Evolutionary conservation across 2,888 invertebrate species (phyloP).

Genomic region (Amphimallon solstitiale): DNA sequence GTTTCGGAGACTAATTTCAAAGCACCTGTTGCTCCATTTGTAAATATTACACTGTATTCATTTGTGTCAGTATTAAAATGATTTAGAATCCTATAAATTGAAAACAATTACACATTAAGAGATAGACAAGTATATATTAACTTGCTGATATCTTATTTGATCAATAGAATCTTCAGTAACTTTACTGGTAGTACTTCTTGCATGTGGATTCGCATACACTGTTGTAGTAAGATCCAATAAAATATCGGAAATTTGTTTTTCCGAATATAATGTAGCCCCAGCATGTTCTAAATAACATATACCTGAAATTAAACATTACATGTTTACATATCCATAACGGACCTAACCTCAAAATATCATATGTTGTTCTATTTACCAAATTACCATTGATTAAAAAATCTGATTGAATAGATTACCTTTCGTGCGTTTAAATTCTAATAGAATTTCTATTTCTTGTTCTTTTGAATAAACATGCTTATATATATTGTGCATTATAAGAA

Average conservation of each 20-base stretch:
- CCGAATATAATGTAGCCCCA: slow-evolving; percentile 84
- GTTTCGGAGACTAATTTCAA: slow-evolving; percentile 85
- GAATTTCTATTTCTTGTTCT: background rate
- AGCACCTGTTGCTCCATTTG: slow-evolving; percentile 91
- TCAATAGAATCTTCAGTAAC: slow-evolving; percentile 86
- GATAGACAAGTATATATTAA: slow-evolving; percentile 25
- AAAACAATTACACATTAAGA: background rate
- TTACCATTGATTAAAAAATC: background rate
- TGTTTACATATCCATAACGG: too few species aligned
- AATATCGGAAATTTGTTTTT: slow-evolving; percentile 75
- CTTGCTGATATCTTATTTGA: slow-evolving; percentile 79
- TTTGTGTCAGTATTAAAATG: slow-evolving; percentile 84
- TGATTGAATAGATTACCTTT: slow-evolving; percentile 2
- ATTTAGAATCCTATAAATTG: slow-evolving; percentile 74
- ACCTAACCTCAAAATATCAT: background rate
- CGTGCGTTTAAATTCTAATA: slow-evolving; percentile 1
- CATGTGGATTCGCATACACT: slow-evolving; percentile 92
- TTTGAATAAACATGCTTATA: slow-evolving; percentile 8
- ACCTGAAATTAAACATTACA: slow-evolving; percentile 64
- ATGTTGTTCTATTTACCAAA: background rate
- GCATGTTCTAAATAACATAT: slow-evolving; percentile 90
- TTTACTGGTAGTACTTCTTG: slow-evolving; percentile 76
- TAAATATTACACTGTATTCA: slow-evolving; percentile 90
- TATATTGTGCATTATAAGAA: slow-evolving; percentile 1
- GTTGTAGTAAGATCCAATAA: slow-evolving; percentile 74